Base-by-base conservation (phyloP, 2,113 vertebrate species). In the Leucopsar rothschildi region DNA sequence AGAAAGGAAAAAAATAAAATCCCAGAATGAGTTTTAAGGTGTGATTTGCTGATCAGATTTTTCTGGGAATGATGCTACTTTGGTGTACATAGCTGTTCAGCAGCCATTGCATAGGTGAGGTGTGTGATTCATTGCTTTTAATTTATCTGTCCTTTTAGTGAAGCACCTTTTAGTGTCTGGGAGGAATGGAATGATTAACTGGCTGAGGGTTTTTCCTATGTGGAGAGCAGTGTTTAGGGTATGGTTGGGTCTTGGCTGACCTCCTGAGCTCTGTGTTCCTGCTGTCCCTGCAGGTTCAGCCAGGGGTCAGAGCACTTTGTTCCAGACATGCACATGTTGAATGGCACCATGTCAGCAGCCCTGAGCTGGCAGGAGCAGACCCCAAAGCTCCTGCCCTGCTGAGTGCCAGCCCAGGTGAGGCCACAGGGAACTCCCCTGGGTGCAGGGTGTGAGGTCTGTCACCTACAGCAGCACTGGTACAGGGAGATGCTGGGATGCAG, bases 121-220 rank as follows among this genome's bases (percentile, higher is more conserved):
- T 52, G 50, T 92, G 75, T 88, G 76, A 63, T 64, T 81, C 31
- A 44, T 75, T 71, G 90, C 76, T 81, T 93, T 92, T 88, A 87
- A 86, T 76, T 72, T 64, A 87, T 66, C 52, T 88, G 71, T 77
- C 82, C 76, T 81, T 86, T 86, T 73, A 42, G 79, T 25, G 85
- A 93, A 96, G 68, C 71, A 83, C 60, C 22, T 82, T 85, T 59
- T 73, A 75, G 42, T 75, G 37, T 81, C 82, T 77, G 57, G 53
- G 80, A 92, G 60, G 53, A 95, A 72, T 1, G 24, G 59, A 70
- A 20, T 59, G 29, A 85, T 94, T 28, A 59, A 50, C 40, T 65
- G 47, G 65, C 28, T 53, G 66, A 88, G 64, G 35, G 29, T 5
- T 88, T 93, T 68, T 63, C 37, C 37, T 33, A 1, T 39, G 45